Base-by-base conservation (phyloP, 2,888 invertebrate species). In the Siphlonurus alternatus region DNA sequence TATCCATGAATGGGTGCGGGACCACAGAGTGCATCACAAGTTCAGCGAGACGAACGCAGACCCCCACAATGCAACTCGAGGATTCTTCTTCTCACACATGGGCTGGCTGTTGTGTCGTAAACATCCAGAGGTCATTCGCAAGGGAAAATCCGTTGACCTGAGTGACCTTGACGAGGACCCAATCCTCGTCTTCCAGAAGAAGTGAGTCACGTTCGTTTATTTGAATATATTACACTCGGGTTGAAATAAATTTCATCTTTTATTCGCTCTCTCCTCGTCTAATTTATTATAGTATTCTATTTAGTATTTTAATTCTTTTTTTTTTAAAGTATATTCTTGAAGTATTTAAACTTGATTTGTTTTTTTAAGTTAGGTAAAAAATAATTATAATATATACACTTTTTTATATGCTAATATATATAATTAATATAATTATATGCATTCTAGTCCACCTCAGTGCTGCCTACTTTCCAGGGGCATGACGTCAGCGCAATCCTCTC, bases 21-120 rank as follows among this genome's bases (percentile, higher is more conserved):
- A 76, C 66, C 76, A 76, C 68, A 69, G 76, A 22, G 74, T 74
- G 54, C 76, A 76, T 63, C 76, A 76, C 70, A 76, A 76, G 66
- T 76, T 73, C 71, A 73, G 74, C n/a, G 76, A 76, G 64, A 76
- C 76, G 1, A 73, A 76, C 66, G 75, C 75, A 15, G 76, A 76
- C 64, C 76, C 76, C 10, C 76, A 76, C 69, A 75, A 76, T 67
- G 73, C 74, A 24, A 70, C 69, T 10, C 69, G 76, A 53, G 80
- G 80, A 10, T 78, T 80, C 71, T 79, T 80, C 73, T 80, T 80
- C 69, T 71, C 80, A 5, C 80, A 80, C 69, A 74, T 79, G n/a
- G n/a, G n/a, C n/a, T n/a, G n/a, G n/a, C n/a, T n/a, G n/a, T n/a
- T n/a, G n/a, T n/a, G n/a, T n/a, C 69, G 74, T 63, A 80, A 81